Evolutionary conservation across 2,797 vertebrate genomes (phyloP).

Genomic region (Acomys russatus): DNA sequence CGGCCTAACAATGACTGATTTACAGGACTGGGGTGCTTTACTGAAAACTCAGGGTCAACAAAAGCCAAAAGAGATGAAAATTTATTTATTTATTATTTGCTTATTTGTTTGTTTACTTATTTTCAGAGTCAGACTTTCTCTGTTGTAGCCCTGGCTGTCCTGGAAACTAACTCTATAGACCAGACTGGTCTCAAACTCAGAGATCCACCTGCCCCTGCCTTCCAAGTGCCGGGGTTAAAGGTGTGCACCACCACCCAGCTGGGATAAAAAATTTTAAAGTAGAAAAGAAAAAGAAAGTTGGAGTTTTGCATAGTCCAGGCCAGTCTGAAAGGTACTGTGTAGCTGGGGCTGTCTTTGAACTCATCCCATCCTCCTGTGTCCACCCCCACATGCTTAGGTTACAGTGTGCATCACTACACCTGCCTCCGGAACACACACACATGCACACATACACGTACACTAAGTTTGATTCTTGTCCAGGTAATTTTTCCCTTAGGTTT

Average conservation of each 20-base stretch:
- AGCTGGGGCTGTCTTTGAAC: not conserved
- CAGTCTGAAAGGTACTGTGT: not conserved
- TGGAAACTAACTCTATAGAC: not conserved
- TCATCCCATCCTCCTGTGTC: not conserved
- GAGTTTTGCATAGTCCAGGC: not conserved
- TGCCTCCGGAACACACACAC: not conserved
- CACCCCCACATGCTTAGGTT: not conserved
- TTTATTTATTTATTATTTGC: not conserved
- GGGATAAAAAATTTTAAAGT: not conserved
- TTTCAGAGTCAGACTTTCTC: not conserved
- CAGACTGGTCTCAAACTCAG: not conserved
- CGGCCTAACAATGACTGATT: not conserved
- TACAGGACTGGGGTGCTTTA: not conserved
- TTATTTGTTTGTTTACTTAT: not conserved
- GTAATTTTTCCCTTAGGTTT: not conserved
- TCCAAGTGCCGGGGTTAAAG: not conserved
- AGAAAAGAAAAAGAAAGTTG: not conserved
- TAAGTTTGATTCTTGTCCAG: constrained; percentile 4
- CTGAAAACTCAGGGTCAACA: not conserved
- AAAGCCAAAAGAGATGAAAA: not conserved
- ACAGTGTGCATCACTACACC: not conserved
- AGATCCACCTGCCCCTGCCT: not conserved
- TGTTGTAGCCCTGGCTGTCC: not conserved
- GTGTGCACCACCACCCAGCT: not conserved
- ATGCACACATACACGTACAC: not conserved